A percentile compares a stretch with the other conserved stretches of the same genome.
Evolutionary conservation across 2,888 invertebrate genomes (phyloP).

Genomic region (Hypomecis punctinalis): DNA sequence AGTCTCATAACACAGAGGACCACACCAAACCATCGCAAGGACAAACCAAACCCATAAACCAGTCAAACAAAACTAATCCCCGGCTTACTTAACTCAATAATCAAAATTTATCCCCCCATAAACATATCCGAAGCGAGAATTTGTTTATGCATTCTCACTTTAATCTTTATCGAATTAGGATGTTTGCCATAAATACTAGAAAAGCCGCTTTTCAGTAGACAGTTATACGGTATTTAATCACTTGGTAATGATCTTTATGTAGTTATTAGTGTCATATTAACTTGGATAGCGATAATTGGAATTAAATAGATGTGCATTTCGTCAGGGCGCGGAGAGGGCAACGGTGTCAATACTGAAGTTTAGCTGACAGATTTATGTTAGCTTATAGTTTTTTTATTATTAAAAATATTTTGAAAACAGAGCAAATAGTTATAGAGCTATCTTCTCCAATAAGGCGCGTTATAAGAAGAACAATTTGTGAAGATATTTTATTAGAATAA

Average conservation of each 20-base stretch:
- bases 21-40: conserved; percentile 1
- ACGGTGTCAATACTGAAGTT: too few relatives aligned
- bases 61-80: conserved; percentile 16
- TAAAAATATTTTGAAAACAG: too few relatives aligned
- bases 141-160: conserved; percentile 9
- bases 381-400: too few relatives aligned
- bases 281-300: conserved; percentile 1
- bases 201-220: conserved; percentile 4
- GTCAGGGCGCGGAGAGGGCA: neutral
- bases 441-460: too few relatives aligned
- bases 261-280: conserved; percentile 13
- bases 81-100: conserved; percentile 4
- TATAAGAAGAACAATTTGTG: too few relatives aligned
- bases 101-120: conserved; percentile 11
- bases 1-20: neutral
- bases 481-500: too few relatives aligned
- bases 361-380: too few relatives aligned
- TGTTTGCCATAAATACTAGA: conserved; percentile 20
- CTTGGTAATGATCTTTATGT: conserved; percentile 18
- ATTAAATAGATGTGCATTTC: neutral
- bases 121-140: conserved; percentile 6
- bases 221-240: conserved; percentile 17
- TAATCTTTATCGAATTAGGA: conserved; percentile 7
- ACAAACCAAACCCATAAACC: conserved; percentile 15
- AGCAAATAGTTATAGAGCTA: too few relatives aligned